Conservation (phyloP, 2,113 vertebrate genomes). For the Marmota flaviventris region DNA sequence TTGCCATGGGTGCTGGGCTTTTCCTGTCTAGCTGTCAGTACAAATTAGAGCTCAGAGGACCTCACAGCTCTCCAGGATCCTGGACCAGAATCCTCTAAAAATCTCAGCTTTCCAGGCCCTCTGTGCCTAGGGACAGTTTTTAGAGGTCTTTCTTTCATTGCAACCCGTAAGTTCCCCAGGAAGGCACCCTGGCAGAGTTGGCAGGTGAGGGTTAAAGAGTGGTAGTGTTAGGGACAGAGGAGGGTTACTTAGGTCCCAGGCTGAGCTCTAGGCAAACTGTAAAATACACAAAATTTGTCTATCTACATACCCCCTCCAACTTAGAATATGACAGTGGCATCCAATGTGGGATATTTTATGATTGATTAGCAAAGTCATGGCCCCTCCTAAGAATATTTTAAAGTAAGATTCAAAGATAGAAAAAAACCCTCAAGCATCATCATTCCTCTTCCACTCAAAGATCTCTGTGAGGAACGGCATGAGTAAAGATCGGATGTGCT, state of each 20-base stretch:
- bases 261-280: constrained; percentile 15
- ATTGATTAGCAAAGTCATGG: neutral
- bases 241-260: neutral
- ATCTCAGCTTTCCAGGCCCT: neutral
- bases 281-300: constrained; percentile 15
- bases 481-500: constrained; percentile 8
- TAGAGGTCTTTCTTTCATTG: neutral
- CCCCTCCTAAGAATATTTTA: constrained; percentile 41
- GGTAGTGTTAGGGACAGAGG: neutral
- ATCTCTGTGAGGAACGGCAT: constrained; percentile 5
- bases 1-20: neutral
- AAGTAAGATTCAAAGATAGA: constrained; percentile 46
- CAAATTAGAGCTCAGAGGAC: neutral
- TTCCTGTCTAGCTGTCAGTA: neutral
- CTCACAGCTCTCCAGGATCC: neutral
- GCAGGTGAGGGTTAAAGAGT: neutral
- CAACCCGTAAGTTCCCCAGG: neutral
- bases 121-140: neutral
- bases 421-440: neutral
- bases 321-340: constrained; percentile 1
- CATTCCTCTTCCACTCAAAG: neutral
- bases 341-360: neutral
- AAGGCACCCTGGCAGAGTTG: neutral
- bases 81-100: neutral
- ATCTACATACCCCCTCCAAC: neutral